Evolutionary conservation across 2,797 vertebrate species (phyloP).

Genomic region (Amblyopsis hoosieri): DNA sequence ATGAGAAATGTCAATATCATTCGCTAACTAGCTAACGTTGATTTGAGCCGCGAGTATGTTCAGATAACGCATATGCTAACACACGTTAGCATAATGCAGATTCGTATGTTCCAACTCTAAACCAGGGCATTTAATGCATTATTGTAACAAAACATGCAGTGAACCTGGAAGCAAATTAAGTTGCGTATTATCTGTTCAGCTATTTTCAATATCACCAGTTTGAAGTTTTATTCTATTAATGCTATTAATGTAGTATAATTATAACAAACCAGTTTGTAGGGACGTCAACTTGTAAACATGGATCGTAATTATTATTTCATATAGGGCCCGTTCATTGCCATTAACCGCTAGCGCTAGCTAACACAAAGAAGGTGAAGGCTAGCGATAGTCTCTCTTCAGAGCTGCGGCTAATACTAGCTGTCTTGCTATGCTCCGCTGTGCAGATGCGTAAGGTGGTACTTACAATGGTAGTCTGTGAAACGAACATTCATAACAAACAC

Average conservation of each 20-base stretch:
- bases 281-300: conserved; percentile 59
- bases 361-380: conserved; percentile 75
- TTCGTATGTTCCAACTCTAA: conserved; percentile 10
- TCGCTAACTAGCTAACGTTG: conserved; percentile 53
- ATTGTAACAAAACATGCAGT: conserved; percentile 36
- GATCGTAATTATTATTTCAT: conserved; percentile 52
- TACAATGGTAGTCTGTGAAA: conserved; percentile 1
- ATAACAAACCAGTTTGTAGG: conserved; percentile 11
- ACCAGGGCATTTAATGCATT: conserved; percentile 61
- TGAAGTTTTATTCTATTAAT: not conserved
- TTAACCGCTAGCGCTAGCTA: conserved; percentile 57
- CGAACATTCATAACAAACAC: too few species aligned
- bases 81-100: conserved; percentile 51
- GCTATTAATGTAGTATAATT: not conserved
- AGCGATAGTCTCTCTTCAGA: conserved; percentile 35
- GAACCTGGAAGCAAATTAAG: not conserved
- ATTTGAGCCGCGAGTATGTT: conserved; percentile 36
- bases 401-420: conserved; percentile 52
- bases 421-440: conserved; percentile 35
- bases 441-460: conserved; percentile 28
- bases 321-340: conserved; percentile 55
- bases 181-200: not conserved
- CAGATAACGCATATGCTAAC: conserved; percentile 57
- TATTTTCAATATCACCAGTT: not conserved
- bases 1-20: conserved; percentile 78